Base-by-base conservation (phyloP, 1,140 invertebrate genomes). In the Papilio dardanus region DNA sequence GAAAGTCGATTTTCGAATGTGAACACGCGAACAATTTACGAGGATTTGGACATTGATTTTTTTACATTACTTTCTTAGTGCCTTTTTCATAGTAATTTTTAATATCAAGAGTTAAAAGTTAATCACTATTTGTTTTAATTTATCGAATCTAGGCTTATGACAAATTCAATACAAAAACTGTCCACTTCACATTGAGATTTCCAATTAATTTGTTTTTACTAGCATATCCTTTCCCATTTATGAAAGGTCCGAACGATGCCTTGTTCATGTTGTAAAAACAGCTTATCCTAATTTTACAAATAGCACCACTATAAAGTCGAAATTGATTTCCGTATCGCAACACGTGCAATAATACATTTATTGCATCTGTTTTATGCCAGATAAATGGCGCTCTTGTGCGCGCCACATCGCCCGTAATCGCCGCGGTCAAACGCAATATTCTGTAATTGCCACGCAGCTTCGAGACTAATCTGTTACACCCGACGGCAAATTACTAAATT, bases 351-450 rank as follows among this genome's bases (percentile, higher is more conserved):
- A 28, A 62, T 62, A 62, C 54, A 62, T 62, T 62, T 62, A 62
- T 62, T 62, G 54, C 54, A 62, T 62, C 54, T 62, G 54, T 62
- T 62, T 62, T 62, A 62, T 62, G 54, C 54, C 54, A 62, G 54
- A 62, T 62, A 62, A 62, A 62, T 62, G 54, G 54, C 10, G 54
- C 24, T 28, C 54, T 62, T 62, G 54, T 62, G 54, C 54, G 3
- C 3, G 54, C 24, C 54, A 62, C 54, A 62, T 62, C 54, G 21
- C 30, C 54, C 12, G 54, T 62, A 62, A 62, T 62, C 54, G 54
- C 24, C 54, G 54, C 54, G 54, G 54, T 62, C 54, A 62, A 62
- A 62, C 54, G 54, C 54, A 28, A 62, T 62, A 62, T 62, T 62
- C 54, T 30, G 54, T 62, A 62, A 62, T 62, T 62, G 54, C 54